phyloP scores from a whole-genome alignment of 2,888 invertebrate genomes.

The Yponomeuta malinellus region DNA sequence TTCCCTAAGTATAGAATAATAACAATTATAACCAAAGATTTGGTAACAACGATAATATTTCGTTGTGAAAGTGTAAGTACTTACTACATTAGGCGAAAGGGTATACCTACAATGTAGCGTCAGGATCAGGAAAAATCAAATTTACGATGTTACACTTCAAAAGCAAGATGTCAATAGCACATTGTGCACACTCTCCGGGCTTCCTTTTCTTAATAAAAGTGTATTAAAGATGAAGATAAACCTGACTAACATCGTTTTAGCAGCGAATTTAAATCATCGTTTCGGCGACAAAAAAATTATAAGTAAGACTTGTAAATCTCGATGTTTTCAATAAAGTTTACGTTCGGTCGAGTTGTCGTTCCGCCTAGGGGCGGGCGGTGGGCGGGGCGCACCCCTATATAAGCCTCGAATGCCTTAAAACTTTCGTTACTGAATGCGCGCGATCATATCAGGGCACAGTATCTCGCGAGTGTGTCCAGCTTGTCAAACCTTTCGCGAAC shows the following conservation, averaged over 20 bases:
- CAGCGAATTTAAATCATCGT: not conserved
- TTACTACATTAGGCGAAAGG: too few species aligned
- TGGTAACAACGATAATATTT: too few species aligned
- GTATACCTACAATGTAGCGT: too few species aligned
- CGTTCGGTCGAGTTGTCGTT: conserved; percentile 26
- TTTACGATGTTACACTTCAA: not conserved
- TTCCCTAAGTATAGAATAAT: too few species aligned
- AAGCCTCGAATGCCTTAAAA: conserved; percentile 58
- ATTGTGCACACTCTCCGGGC: too few species aligned
- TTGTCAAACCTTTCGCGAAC: conserved; percentile 3
- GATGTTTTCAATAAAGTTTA: conserved; percentile 30
- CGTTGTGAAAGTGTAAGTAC: too few species aligned
- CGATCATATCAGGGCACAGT: conserved; percentile 44
- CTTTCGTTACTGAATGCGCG: conserved; percentile 65
- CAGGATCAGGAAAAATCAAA: not conserved
- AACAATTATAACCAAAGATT: too few species aligned
- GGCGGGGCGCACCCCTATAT: conserved; percentile 65
- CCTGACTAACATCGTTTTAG: not conserved
- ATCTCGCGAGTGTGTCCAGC: conserved; percentile 7
- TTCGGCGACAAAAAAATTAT: not conserved
- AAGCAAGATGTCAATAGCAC: not conserved
- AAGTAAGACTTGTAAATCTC: conserved; percentile 12
- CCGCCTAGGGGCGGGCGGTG: conserved; percentile 59
- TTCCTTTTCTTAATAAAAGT: too few species aligned
- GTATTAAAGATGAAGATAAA: too few species aligned